Evolutionary conservation across 37 sponge, comb jelly and placozoan species (phyloP), one percentile per base, ranked within the genome.

Genomic region (Halichondria panicea): DNA sequence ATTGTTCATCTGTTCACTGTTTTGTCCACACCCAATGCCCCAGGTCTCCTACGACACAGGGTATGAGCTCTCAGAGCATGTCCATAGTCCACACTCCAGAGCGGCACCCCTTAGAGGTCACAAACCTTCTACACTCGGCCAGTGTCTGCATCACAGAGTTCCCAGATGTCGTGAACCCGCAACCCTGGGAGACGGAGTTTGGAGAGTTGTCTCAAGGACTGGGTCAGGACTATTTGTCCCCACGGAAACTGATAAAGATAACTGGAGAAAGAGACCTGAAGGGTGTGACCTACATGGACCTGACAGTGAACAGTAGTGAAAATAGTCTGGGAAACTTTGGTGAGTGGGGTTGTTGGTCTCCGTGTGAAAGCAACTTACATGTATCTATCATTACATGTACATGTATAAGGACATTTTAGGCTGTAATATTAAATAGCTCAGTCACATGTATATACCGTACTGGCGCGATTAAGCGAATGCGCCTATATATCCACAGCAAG

Each of bases 241-340:
- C 85, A 42, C 28, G 21, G 38, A 78, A 79, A 22, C 75, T 89
- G 57, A 75, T 84, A 48, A 48, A 81, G 60, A 35, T 85, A 0
- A 70, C 75, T 41, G 92, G 92, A n/a, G 55, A 62, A 15, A 38
- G 59, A 6, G 71, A 87, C 50, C 83, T 91, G 2, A 33, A 27
- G 13, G 39, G 72, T 33, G 88, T 91, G 46, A 67, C 55, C 18
- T 82, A 66, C 52, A 66, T 91, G 41, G 84, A 91, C 46, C 34
- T 91, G 25, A 3, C 67, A 12, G 70, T 91, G 28, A 72, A 91
- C 45, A 73, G 84, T 18, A 28, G 67, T 3, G 82, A 81, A 19
- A 81, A 76, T 55, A 91, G 83, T 55, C 59, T 91, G 40, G 92
- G 92, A 34, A 91, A 87, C 69, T 86, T 91, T 78, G 92, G 92